Percentiles rank a stretch among this genome's conserved stretches.
These are phyloP conservation scores for Macropus fuliginosus DNA, from an alignment of 2,797 vertebrate genomes.

Conservation along the genomic window DNA sequence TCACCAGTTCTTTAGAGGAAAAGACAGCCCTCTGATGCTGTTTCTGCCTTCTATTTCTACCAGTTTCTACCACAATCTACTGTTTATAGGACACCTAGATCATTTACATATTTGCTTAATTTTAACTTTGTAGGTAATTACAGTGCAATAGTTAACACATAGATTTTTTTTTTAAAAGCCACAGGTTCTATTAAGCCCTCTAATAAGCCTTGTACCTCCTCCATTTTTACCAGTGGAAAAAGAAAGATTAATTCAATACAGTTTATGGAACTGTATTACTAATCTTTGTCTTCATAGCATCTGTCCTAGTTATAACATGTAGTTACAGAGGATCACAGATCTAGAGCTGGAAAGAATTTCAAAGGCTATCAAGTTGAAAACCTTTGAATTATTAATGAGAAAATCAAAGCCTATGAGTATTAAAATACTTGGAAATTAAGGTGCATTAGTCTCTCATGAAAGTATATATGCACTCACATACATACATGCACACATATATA, in stretches of 20 bases:
- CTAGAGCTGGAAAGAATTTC: not conserved
- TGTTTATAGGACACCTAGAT: conserved; percentile 2
- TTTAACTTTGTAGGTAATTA: conserved; percentile 30
- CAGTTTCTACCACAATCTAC: too few species aligned
- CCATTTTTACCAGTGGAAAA: not conserved
- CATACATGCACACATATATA: not conserved
- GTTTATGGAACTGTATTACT: conserved; percentile 4
- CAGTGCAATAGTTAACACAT: conserved; percentile 31
- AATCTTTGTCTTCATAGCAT: not conserved
- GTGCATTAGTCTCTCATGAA: not conserved
- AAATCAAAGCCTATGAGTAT: not conserved
- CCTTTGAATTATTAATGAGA: not conserved
- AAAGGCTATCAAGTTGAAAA: not conserved
- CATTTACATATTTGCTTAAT: conserved; percentile 35
- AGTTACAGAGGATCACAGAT: not conserved
- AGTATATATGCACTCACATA: too few species aligned
- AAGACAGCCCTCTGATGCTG: not conserved
- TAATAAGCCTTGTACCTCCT: conserved; percentile 11
- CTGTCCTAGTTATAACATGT: not conserved
- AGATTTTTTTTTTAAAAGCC: conserved; percentile 21
- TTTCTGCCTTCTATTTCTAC: not conserved
- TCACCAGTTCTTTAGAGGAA: not conserved
- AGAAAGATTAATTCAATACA: conserved; percentile 9
- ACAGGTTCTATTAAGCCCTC: conserved; percentile 17
- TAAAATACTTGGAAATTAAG: not conserved